These are phyloP conservation scores for Engraulis encrasicolus DNA, from an alignment of 2,113 vertebrate genomes.

Conservation along the genomic window DNA sequence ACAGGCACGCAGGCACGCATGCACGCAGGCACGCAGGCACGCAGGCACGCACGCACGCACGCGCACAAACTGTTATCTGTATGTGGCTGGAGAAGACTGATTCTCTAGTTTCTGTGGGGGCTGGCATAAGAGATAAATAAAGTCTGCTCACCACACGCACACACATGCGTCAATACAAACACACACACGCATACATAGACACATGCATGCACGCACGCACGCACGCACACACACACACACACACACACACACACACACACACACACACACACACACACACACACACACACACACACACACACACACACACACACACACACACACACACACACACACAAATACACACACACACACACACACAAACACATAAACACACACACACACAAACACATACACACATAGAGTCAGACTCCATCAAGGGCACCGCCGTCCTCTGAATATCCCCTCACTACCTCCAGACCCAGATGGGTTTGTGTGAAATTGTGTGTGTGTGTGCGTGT, in stretches of 20 bases:
- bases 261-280: background rate
- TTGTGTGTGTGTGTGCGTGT: no score
- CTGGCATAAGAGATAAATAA: constrained; percentile 40
- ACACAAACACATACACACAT: no score
- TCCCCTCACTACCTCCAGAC: no score
- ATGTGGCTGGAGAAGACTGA: constrained; percentile 37
- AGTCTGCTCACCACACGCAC: constrained; percentile 15
- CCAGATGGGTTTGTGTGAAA: no score
- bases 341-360: no score
- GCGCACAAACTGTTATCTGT: constrained; percentile 34
- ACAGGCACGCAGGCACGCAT: no score
- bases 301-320: background rate
- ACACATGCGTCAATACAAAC: constrained; percentile 12
- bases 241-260: background rate
- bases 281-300: background rate
- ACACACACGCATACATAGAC: background rate
- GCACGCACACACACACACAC: background rate
- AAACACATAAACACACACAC: no score
- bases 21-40: no score
- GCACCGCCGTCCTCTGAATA: no score
- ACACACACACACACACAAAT: no score
- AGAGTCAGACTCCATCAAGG: no score
- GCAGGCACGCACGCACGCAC: no score
- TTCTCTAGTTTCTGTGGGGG: constrained; percentile 28
- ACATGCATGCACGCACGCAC: background rate